Evolutionary conservation across 2,797 vertebrate species (phyloP).

Genomic region (Coracias cyanogaster): DNA sequence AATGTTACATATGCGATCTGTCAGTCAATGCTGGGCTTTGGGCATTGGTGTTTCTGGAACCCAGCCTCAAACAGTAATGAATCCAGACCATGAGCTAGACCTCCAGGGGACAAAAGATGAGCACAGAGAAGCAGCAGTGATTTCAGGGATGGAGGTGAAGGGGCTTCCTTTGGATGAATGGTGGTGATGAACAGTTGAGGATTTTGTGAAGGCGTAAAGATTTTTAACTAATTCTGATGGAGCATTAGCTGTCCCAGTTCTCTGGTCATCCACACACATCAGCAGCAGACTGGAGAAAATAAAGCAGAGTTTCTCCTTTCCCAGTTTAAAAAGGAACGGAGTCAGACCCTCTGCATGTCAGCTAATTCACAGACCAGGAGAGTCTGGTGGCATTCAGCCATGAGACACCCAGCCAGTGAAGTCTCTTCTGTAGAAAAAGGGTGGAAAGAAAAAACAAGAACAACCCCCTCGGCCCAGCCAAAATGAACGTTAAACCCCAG

Average conservation of each 20-base stretch:
- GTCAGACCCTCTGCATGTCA: neutral
- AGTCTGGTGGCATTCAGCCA: neutral
- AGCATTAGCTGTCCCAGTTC: neutral
- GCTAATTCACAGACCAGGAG: neutral
- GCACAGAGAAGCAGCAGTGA: neutral
- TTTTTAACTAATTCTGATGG: neutral
- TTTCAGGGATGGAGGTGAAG: neutral
- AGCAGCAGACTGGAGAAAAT: neutral
- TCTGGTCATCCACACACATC: neutral
- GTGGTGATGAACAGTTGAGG: neutral
- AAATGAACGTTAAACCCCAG: neutral
- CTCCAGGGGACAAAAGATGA: neutral
- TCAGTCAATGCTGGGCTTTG: neutral
- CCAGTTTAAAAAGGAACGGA: neutral
- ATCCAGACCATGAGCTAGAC: neutral
- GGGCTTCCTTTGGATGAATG: neutral
- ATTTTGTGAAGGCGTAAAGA: neutral
- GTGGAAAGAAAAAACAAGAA: neutral
- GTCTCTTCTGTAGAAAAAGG: neutral
- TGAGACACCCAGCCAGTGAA: neutral
- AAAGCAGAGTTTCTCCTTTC: neutral
- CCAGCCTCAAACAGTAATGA: neutral
- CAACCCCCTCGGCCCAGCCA: accelerated
- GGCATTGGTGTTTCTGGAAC: neutral
- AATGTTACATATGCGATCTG: neutral